Percentiles rank a stretch among this genome's conserved stretches.
Evolutionary conservation across 2,797 vertebrate genomes (phyloP).

Genomic region (Gymnoscopelus microlampas): DNA sequence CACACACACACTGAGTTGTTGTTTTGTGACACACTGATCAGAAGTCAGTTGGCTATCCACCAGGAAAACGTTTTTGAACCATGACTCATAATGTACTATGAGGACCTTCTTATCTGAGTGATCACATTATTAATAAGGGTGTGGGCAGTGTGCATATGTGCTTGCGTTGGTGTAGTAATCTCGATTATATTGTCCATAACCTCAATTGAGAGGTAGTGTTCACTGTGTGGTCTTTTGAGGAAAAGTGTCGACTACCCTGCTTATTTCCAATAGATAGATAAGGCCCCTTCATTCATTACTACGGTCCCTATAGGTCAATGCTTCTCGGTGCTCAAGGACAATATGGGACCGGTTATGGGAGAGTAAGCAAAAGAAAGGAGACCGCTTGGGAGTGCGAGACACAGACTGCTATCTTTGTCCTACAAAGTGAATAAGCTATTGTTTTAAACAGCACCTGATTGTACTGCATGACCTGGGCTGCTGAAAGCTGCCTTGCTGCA

Average conservation of each 20-base stretch:
- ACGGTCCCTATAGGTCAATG: no score
- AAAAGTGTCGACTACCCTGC: no score
- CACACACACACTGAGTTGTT: neutral
- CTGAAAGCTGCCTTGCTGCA: slow-evolving; percentile 22
- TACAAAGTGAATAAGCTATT: slow-evolving; percentile 46
- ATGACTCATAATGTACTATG: slow-evolving; percentile 36
- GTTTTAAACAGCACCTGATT: slow-evolving; percentile 47
- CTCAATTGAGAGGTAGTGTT: no score
- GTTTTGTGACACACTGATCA: slow-evolving; percentile 45
- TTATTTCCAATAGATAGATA: no score
- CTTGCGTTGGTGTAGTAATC: no score
- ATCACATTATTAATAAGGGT: no score
- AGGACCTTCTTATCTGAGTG: no score
- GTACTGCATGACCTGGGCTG: slow-evolving; percentile 33
- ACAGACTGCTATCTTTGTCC: slow-evolving; percentile 27
- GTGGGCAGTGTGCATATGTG: no score
- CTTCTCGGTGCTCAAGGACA: slow-evolving; percentile 15
- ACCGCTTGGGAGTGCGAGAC: slow-evolving; percentile 10
- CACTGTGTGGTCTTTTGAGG: no score
- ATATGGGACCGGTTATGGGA: slow-evolving; percentile 32
- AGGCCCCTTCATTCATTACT: no score
- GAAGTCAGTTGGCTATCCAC: slow-evolving; percentile 29
- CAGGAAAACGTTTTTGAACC: slow-evolving; percentile 4
- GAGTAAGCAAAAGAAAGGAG: slow-evolving; percentile 24
- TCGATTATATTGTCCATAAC: no score